Base-by-base conservation (phyloP, 2,797 vertebrate species). In the Cossypha niveicapilla region DNA sequence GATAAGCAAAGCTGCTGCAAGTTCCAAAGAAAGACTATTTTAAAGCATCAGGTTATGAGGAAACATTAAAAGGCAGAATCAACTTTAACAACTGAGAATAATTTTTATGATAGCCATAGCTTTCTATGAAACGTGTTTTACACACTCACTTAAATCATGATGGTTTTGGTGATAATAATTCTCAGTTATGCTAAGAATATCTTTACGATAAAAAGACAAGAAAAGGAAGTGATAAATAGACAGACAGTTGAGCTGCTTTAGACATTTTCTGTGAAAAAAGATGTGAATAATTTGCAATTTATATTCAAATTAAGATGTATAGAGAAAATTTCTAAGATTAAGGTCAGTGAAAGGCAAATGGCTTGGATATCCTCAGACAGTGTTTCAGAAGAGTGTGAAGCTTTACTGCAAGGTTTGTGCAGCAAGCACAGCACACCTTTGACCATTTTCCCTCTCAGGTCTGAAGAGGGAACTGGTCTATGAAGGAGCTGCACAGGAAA, bases 51-150 rank as follows among this genome's bases (percentile, higher is more conserved):
- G 54, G 60, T 94, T 94, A 93, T 79, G 60, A 90, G 77, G 34
- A 93, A 76, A 58, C 80, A 92, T 87, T 96, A 90, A 89, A 88
- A 67, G 25, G 42, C 41, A 84, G 35, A 94, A 94, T 88, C 77
- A 86, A 34, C 67, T 94, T 94, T 93, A 94, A 94, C 80, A 90
- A 94, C 67, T 44, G 47, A 77, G 84, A 93, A 93, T 86, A 35
- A 41, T 75, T 94, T 96, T 95, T 90, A 86, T 28, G 35, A 66
- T 72, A 72, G 75, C 28, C 47, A 60, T 82, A 91, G 85, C 30
- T 90, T 0, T 13, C 92, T 74, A 35, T 60, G 53, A 94, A 90
- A 67, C 5, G 0, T 73, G 18, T 71, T 92, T 71, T 85, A 67
- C 53, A 61, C 22, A 41, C 45, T 86, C 41, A 68, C 73, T 90